Evolutionary conservation across 2,888 invertebrate species (phyloP), one percentile per base, ranked within the genome.

Genomic region (Harpalus rubripes): DNA sequence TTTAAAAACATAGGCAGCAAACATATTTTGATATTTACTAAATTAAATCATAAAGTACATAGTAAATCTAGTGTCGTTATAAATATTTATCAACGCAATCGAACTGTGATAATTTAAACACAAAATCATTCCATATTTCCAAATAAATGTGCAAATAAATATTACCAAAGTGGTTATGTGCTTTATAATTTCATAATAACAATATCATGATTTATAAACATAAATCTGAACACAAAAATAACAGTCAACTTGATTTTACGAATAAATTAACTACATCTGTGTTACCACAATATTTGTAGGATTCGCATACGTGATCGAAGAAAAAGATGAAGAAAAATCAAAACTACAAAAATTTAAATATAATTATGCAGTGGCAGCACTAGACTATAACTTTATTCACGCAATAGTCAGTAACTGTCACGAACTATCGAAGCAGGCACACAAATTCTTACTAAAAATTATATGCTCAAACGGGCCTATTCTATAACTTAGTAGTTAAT

Each of bases 221-320:
- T 63, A 63, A 63, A 26, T 18, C 44, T 41, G 72, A 74, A 74
- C 72, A 74, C 72, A 74, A 74, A 39, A 15, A 44, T 44, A 74
- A 74, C 72, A 74, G 72, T 74, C 72, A 74, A 41, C 18, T 41
- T 74, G 18, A 41, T 63, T 22, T 39, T 68, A 39, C 32, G 44
- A 74, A 10, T 74, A 74, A 74, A 74, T 74, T 41, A 15, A 18
- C 15, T 78, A 44, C n/a, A 78, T 58, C 52, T 22, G 7, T 26
- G 78, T 7, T 7, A 52, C n/a, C 18, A 76, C 76, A 32, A 78
- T 26, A 78, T 78, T 78, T 10, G 10, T 74, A 78, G 78, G 32
- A 78, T 78, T 78, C 12, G 76, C n/a, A 44, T 18, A 76, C 52
- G 76, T 76, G 76, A 76, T 78, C 7, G 15, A 68, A 52, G 44